Evolutionary conservation across 2,888 invertebrate genomes (phyloP), one percentile per base, ranked within the genome.

Genomic region (Idaea straminata): DNA sequence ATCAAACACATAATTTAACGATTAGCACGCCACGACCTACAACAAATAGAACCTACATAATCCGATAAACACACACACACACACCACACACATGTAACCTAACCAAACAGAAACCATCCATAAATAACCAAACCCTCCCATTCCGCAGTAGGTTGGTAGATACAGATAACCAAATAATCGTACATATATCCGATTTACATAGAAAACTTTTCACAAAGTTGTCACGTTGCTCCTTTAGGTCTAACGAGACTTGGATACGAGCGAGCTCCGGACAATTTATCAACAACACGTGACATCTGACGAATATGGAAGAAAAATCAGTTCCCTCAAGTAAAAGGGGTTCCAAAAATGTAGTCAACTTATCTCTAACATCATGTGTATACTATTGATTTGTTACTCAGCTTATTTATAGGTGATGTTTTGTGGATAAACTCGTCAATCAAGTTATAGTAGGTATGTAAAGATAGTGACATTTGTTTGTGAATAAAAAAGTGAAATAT

Each of bases 221-320:
- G 63, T 47, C 47, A 47, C 47, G 47, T 62, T 68, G 61, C 63
- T 62, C 65, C 57, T 62, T 62, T 25, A 62, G 63, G 63, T 65
- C 76, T 79, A 79, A 81, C 77, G 79, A 78, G 72, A 73, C 60
- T 80, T 77, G 73, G 70, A 79, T 79, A 74, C 66, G 72, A 76
- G 71, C 72, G 70, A 77, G 73, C 73, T 71, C 66, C 71, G 69
- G 76, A 76, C 76, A 76, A 80, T 80, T 78, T 77, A 77, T 78
- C 77, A 77, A 78, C 71, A 74, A 73, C 47, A 67, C 62, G 47
- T 69, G 71, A 63, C 74, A 69, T 62, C 65, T 65, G 71, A 74
- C 68, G 65, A 62, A 59, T 64, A 66, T 68, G 61, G 36, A 57
- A 47, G 57, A 69, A 67, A 66, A 64, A 59, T 57, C 57, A 15